These are phyloP conservation scores for Kryptolebias ocellatus DNA, from an alignment of 2,797 vertebrate species.

Conservation along the genomic window DNA sequence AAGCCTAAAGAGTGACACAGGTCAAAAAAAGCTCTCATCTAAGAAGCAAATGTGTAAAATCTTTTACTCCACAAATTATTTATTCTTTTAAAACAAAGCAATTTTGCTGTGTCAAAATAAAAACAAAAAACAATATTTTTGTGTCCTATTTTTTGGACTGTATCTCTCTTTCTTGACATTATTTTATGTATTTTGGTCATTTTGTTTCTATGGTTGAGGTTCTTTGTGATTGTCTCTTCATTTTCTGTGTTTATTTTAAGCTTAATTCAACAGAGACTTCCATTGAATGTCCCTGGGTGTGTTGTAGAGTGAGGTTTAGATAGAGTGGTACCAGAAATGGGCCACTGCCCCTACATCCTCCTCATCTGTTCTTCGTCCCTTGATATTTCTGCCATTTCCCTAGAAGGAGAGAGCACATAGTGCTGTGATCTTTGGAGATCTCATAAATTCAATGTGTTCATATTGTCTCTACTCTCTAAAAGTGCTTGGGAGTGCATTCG, in stretches of 20 bases:
- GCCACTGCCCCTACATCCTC: background rate
- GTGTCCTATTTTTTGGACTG: background rate
- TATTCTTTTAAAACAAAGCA: background rate
- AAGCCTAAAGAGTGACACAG: too few relatives aligned
- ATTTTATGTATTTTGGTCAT: background rate
- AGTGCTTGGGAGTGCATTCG: conserved; percentile 78
- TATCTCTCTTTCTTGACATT: background rate
- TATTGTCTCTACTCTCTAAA: conserved; percentile 59
- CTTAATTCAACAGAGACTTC: background rate
- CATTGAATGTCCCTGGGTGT: background rate
- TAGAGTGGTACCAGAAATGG: background rate
- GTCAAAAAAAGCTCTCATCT: too few relatives aligned
- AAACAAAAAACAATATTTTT: too few relatives aligned
- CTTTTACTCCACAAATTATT: background rate
- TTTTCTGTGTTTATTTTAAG: background rate
- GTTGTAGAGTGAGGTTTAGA: background rate
- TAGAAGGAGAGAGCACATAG: conserved; percentile 16
- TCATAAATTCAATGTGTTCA: conserved; percentile 79
- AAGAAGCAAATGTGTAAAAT: too few relatives aligned
- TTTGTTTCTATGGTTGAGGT: background rate
- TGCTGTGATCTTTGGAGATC: conserved; percentile 64
- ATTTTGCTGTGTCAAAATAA: too few relatives aligned
- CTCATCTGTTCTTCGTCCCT: background rate
- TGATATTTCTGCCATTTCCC: conserved; percentile 13
- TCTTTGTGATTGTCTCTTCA: background rate